phyloP scores from a whole-genome alignment of 2,113 vertebrate species.

The Sakesphorus luctuosus region DNA sequence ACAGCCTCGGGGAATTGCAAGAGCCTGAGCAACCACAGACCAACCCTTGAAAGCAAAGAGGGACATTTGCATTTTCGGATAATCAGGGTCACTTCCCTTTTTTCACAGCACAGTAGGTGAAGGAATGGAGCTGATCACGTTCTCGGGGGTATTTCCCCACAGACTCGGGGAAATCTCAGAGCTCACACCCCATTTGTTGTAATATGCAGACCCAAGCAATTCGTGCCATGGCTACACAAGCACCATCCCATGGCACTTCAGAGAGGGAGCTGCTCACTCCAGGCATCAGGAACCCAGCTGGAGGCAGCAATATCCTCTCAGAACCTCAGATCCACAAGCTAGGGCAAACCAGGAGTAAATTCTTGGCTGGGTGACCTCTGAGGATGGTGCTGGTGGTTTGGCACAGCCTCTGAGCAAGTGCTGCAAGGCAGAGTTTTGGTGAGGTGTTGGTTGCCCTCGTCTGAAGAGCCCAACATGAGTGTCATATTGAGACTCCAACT shows the following conservation, averaged over 20 bases:
- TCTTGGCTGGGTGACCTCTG: not conserved
- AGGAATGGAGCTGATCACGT: not conserved
- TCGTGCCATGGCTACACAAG: not conserved
- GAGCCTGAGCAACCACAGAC: not conserved
- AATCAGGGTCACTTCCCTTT: not conserved
- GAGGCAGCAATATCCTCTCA: not conserved
- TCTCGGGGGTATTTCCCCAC: not conserved
- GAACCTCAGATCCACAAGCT: not conserved
- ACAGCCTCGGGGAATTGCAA: not conserved
- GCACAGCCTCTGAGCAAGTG: not conserved
- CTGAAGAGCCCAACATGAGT: not conserved
- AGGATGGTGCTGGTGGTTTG: not conserved
- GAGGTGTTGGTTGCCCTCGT: not conserved
- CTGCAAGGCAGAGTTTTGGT: not conserved
- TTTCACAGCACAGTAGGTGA: not conserved
- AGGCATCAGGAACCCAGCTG: not conserved
- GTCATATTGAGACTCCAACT: not conserved
- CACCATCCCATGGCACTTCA: fast-evolving
- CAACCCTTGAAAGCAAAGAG: not conserved
- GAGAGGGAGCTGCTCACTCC: not conserved
- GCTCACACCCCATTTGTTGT: not conserved
- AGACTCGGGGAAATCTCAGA: not conserved
- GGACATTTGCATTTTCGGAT: not conserved
- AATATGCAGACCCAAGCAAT: not conserved
- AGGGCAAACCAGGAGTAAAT: not conserved